Evolutionary conservation across 2,113 vertebrate genomes (phyloP), one percentile per base, ranked within the genome.

Genomic region (Labeo catla): DNA sequence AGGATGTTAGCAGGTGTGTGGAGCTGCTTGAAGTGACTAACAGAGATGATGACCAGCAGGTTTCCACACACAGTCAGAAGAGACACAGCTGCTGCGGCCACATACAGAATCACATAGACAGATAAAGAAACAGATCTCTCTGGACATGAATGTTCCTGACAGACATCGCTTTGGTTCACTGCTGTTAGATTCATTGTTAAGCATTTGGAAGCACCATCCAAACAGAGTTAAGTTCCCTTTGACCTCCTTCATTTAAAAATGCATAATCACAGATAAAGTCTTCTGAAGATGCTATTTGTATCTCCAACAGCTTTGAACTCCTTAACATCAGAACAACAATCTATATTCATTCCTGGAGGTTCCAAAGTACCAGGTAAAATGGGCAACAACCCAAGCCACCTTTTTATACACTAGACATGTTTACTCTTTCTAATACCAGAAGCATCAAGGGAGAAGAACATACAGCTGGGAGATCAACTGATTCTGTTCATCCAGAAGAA

Each of bases 1-100:
- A 92, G 84, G 77, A 88, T 49, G 77, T 91, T 92, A 3, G 91
- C 89, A 3, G 90, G 89, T 45, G 91, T 91, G 82, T 91, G 91
- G 59, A 91, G 89, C 78, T 91, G 87, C 70, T 86, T 92, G 84
- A 91, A 92, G 86, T 90, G 84, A 49, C 79, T 76, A 15, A 92
- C 83, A 12, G 91, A 89, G 84, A 87, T 83, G 50, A 90, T 89
- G 65, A 92, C 81, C 7, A 92, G 85, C 76, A 92, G 84, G 85
- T 92, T 92, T 79, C 90, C 91, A 77, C 80, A 91, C 23, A 92
- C 70, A 43, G 90, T 91, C 54, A 92, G 52, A 1, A 57, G 52
- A 57, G 52, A 57, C 52, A 57, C 52, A 57, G 52, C 52, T 7
- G 52, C 52, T 57, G 52, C 52, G 6, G 52, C 52, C 16, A 7